Evolutionary conservation across 2,113 vertebrate species (phyloP), one percentile per base, ranked within the genome.

Genomic region (Corythaeola cristata): DNA sequence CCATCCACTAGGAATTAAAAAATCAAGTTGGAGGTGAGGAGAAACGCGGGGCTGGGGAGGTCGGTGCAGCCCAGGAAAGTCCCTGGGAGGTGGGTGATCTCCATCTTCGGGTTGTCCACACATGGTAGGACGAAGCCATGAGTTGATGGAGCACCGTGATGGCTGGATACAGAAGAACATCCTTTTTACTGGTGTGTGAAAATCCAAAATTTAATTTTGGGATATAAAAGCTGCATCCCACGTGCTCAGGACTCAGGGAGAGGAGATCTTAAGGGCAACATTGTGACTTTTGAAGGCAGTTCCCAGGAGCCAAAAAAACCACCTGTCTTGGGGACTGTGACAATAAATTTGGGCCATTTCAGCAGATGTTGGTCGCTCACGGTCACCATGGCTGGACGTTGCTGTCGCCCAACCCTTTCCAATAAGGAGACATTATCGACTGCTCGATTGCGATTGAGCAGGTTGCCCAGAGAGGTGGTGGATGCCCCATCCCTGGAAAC

Each of bases 71-170:
- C 27, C 3, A 1, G 33, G 30, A 24, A 67, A 35, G 30, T 9
- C 74, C 13, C 27, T 3, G 2, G 12, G 41, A 21, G 12, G 11
- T 49, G 30, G 23, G 16, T 27, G 69, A 28, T 27, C 56, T 80
- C 71, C 74, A 47, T 17, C 52, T 41, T 33, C 5, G 21, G 19
- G 23, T 3, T 69, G 24, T 19, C 53, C 55, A 33, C 10, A 5
- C 1, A 12, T 11, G n/a, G 35, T 30, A 0, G 4, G 72, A n/a
- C 0, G 6, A 45, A 77, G 49, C n/a, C 47, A 26, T 2, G 58
- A 56, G 68, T 1, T 6, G 35, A 7, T 2, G 4, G 13, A 66
- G 7, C 1, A 0, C 52, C 1, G 0, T 3, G 17, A 16, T 4
- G 26, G 62, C 18, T 2, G 1, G 12, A 45, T 6, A 30, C 27